Evolutionary conservation across 2,888 invertebrate species (phyloP), one percentile per base, ranked within the genome.

Genomic region (Philaethria dido): DNA sequence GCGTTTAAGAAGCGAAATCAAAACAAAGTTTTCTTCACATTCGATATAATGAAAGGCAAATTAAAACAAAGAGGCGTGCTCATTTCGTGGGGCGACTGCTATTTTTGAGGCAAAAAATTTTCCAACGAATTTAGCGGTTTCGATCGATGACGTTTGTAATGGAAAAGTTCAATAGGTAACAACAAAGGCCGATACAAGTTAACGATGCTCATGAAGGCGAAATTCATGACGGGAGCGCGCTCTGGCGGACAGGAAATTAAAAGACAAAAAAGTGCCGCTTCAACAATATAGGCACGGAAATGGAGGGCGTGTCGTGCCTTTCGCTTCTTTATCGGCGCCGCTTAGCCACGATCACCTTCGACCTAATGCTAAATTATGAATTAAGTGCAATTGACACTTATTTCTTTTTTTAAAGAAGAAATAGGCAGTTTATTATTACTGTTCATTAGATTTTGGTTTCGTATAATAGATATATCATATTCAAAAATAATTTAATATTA

Each of bases 121-220:
- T 89, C 85, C 85, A 82, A 85, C 79, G 77, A 85, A 89, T 91
- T 90, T 86, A 82, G 87, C 85, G 88, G 88, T 89, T 87, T 85
- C 86, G 85, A 89, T 89, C 87, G 86, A 89, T 89, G 84, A 85
- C 79, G 82, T 83, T 76, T 80, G 86, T 92, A 91, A 92, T 91
- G 88, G 88, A 87, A 90, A 92, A 92, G 91, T 91, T 92, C 88
- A 89, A 89, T 89, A 87, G 83, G 86, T 81, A 89, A 87, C 87
- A 89, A 90, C 89, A 91, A 89, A 91, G 87, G 82, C 79, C 81
- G 88, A 87, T 86, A 89, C 86, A 90, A 91, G 88, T 89, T 89
- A 92, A 89, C 88, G 89, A 90, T 87, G 88, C 86, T 86, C 85
- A 86, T 86, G 88, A 89, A 91, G 91, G 86, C 83, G 80, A 90